Base-by-base conservation (phyloP, 2,888 invertebrate species). In the Drosophila planitibia region DNA sequence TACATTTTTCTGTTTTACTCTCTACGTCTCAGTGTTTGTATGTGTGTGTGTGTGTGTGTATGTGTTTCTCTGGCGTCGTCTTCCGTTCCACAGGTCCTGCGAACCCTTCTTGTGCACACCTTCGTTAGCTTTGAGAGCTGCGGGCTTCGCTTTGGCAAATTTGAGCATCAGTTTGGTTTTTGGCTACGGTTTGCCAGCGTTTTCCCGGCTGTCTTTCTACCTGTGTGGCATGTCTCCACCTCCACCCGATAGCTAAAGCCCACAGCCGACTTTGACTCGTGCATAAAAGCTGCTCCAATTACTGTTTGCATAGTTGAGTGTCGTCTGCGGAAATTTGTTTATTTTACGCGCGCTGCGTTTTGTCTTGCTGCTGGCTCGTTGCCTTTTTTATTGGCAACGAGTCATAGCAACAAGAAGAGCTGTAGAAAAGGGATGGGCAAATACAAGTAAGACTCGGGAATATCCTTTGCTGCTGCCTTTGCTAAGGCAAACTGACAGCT, bases 281-380 rank as follows among this genome's bases (percentile, higher is more conserved):
- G 68, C 76, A 81, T 75, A 75, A 82, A 82, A 84, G 85, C 89
- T 82, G 82, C 84, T 81, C 82, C 91, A 89, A 90, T 89, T 89
- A 90, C 89, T 86, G 89, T 89, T 89, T 86, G 86, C 86, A 90
- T 86, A 90, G 91, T 82, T 83, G 87, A 86, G 86, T 89, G 86
- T 86, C 86, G 85, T 90, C 89, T 77, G 77, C 86, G 86, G 86
- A 86, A 86, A 90, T 86, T 86, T 86, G 86, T 86, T 86, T 86
- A 86, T 86, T 89, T 89, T 90, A 90, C 91, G 86, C 86, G 89
- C 75, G 72, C 65, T 89, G 89, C 89, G 89, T 90, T 89, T 90
- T 89, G 86, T 74, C 78, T 79, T 71, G 41, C 64, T 71, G 61
- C 69, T 67, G 58, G 70, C 69, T 66, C 69, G 82, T 76, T 73